Evolutionary conservation across 2,113 vertebrate genomes (phyloP), one percentile per base, ranked within the genome.

Genomic region (Eurypyga helias): DNA sequence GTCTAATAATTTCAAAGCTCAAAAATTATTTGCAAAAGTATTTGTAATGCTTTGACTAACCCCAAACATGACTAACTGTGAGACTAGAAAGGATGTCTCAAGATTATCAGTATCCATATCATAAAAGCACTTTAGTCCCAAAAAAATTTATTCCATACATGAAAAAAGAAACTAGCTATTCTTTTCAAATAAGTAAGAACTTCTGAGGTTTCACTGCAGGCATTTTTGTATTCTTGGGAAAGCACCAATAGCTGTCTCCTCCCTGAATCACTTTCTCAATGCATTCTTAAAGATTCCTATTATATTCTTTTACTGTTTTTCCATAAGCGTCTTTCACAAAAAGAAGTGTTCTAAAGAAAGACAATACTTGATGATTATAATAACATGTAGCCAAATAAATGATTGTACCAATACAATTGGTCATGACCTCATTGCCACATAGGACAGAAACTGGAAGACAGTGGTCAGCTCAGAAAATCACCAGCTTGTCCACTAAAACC

Each of bases 161-260:
- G 3, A 57, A 48, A 62, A 57, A 87, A 67, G 23, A 61, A 79
- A 34, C 11, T 13, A 38, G 17, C 9, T 3, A 28, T 58, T 90
- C 62, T 83, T 67, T 83, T 64, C 46, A 57, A 11, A 28, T 58
- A 76, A 64, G 31, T 24, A 25, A 51, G 13, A 13, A 54, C 17
- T n/a, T 78, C 12, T 23, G 7, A 65, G 9, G 10, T 62, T 90
- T 83, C 2, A 2, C 16, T 81, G 6, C 2, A 43, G 33, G 9
- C 2, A 0, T 57, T 81, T 62, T 41, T 48, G 4, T n/a, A n/a
- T 28, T 66, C 7, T 28, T 6, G 0, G 11, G 26, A 65, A 82
- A 90, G 10, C 25, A 73, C 2, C 45, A 90, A 21, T 36, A 51
- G 2, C 29, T 57, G 0, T 38, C 13, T 66, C 31, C 25, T 83